Percentiles rank a stretch among this genome's conserved stretches.
These are phyloP conservation scores for Schizothorax lantsangensis DNA, from an alignment of 2,797 vertebrate species.

Conservation along the genomic window DNA sequence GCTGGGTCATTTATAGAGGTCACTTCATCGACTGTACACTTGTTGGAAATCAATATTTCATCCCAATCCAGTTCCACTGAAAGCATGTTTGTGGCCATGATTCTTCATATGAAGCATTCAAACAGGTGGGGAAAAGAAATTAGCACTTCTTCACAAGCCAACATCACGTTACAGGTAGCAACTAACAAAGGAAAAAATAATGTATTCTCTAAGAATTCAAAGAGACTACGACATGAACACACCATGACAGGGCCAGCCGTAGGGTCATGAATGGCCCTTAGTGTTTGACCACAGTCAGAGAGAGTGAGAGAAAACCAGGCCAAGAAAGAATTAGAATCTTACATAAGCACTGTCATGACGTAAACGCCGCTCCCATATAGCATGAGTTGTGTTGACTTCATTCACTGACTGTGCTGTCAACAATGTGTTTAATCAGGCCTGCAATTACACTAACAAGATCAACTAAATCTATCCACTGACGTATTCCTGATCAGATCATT, in stretches of 20 bases:
- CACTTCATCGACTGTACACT: constrained; percentile 7
- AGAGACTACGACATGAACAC: constrained; percentile 37
- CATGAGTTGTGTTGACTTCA: constrained; percentile 47
- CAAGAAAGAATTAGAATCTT: constrained; percentile 69
- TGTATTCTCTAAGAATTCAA: constrained; percentile 36
- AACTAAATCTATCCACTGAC: background rate
- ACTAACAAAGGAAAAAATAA: background rate
- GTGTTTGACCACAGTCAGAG: constrained; percentile 39
- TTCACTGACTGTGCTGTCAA: constrained; percentile 62
- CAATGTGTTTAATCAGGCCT: constrained; percentile 65
- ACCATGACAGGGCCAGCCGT: constrained; percentile 34
- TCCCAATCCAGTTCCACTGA: background rate
- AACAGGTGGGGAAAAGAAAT: background rate
- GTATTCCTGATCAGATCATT: background rate
- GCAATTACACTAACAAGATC: constrained; percentile 67
- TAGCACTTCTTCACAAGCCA: background rate
- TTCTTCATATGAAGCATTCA: background rate
- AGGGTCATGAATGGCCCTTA: constrained; percentile 44
- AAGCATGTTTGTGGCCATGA: background rate
- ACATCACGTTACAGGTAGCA: background rate
- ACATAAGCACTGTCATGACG: constrained; percentile 66
- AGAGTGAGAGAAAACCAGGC: constrained; percentile 55
- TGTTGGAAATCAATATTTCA: constrained; percentile 15
- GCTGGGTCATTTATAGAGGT: constrained; percentile 28
- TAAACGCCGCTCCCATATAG: constrained; percentile 41